A percentile compares a stretch with the other conserved stretches of the same genome.
Evolutionary conservation across 2,113 vertebrate genomes (phyloP).

Genomic region (Scolopax mira): DNA sequence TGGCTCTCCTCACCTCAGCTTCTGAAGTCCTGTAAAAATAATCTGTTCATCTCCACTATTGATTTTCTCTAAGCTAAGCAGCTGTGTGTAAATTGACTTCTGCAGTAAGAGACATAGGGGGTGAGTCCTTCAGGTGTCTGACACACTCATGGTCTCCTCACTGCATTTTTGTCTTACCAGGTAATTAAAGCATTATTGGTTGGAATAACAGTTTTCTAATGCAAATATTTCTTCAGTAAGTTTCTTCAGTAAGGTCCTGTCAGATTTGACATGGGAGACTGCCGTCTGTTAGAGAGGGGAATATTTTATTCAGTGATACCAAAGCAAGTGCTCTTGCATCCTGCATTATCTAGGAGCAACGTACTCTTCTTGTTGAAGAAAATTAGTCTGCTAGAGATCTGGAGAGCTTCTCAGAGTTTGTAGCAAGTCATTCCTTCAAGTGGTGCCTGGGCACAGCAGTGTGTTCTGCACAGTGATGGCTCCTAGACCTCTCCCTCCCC

Average conservation of each 20-base stretch:
- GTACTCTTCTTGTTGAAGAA: background rate
- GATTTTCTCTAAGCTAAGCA: background rate
- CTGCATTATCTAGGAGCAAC: background rate
- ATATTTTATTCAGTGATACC: background rate
- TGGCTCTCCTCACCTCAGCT: background rate
- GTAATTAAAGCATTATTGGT: background rate
- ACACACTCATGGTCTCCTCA: background rate
- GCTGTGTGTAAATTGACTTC: background rate
- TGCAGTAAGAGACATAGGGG: background rate
- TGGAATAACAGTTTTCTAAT: background rate
- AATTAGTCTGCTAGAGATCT: background rate
- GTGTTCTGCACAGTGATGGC: background rate
- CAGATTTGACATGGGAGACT: background rate
- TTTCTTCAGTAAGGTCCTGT: background rate
- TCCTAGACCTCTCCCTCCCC: background rate
- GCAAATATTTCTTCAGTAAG: background rate
- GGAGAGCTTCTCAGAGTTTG: background rate
- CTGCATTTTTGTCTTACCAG: background rate
- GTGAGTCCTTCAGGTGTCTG: background rate
- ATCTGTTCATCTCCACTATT: background rate
- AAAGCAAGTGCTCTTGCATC: background rate
- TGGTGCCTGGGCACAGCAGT: background rate
- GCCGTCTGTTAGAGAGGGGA: background rate
- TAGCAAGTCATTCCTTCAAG: background rate
- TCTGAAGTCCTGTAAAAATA: constrained; percentile 6